Percentiles rank a stretch among this genome's conserved stretches.
These are phyloP conservation scores for Villa cingulata DNA, from an alignment of 2,888 invertebrate genomes.

Conservation along the genomic window DNA sequence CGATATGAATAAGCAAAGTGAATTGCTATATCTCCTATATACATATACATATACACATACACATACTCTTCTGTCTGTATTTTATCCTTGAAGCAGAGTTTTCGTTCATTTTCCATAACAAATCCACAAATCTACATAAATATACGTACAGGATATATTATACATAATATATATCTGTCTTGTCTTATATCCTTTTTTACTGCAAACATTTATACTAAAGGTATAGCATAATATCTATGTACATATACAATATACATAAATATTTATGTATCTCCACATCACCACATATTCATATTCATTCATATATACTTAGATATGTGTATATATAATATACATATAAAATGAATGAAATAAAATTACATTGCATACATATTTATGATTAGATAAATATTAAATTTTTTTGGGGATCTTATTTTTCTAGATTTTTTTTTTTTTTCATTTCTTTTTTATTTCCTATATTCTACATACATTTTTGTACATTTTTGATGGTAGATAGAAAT, in stretches of 20 bases:
- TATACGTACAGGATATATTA: no score
- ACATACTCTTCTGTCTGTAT: constrained; percentile 10
- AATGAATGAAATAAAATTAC: constrained; percentile 9
- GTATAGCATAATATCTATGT: no score
- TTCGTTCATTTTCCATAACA: constrained; percentile 8
- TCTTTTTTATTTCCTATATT: neutral
- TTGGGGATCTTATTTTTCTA: constrained; percentile 3
- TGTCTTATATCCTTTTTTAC: no score
- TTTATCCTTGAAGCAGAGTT: constrained; percentile 6
- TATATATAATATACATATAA: neutral
- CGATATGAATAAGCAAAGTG: no score
- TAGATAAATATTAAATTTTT: constrained; percentile 17
- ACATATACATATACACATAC: no score
- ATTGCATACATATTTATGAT: constrained; percentile 17
- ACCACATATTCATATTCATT: constrained; percentile 1
- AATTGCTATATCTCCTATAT: no score
- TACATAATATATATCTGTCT: no score
- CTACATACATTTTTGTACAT: neutral
- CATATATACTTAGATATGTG: neutral
- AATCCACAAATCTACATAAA: no score
- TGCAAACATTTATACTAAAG: no score
- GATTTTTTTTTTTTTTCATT: neutral
- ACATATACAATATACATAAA: neutral
- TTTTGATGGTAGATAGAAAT: no score
- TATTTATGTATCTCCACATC: neutral